phyloP scores from a whole-genome alignment of 2,113 vertebrate species.

The Pomatostomus ruficeps region DNA sequence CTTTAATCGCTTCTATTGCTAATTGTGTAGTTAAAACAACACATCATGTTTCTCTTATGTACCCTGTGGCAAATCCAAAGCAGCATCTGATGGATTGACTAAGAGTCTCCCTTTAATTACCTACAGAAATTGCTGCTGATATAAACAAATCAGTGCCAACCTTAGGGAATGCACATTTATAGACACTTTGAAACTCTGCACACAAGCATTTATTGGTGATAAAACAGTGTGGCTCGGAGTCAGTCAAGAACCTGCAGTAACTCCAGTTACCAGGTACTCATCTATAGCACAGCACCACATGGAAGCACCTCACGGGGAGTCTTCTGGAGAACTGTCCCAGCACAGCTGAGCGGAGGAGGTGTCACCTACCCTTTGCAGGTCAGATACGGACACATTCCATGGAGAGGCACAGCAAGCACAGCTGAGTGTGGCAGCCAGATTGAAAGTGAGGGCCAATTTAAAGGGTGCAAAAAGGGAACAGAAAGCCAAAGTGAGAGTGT shows the following conservation, averaged over 20 bases:
- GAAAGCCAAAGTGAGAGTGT: not conserved
- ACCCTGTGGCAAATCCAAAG: not conserved
- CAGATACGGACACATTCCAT: not conserved
- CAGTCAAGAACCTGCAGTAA: not conserved
- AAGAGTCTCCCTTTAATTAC: slow-evolving; percentile 1
- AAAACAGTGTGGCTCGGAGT: not conserved
- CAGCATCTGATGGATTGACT: not conserved
- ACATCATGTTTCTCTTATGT: not conserved
- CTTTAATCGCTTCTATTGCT: not conserved
- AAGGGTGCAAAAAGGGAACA: not conserved
- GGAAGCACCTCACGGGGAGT: not conserved
- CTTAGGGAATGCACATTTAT: not conserved
- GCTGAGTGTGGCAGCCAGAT: not conserved
- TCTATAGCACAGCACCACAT: not conserved
- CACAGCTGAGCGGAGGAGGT: not conserved
- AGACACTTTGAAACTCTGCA: not conserved
- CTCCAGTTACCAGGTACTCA: not conserved
- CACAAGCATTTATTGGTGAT: not conserved
- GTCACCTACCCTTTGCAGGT: not conserved
- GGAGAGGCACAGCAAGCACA: not conserved
- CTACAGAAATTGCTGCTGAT: not conserved
- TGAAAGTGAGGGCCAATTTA: not conserved
- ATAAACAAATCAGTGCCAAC: not conserved
- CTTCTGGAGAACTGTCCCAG: not conserved
- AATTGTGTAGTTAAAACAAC: not conserved